Evolutionary conservation across 2,797 vertebrate species (phyloP).

Genomic region (Bradypodion pumilum): DNA sequence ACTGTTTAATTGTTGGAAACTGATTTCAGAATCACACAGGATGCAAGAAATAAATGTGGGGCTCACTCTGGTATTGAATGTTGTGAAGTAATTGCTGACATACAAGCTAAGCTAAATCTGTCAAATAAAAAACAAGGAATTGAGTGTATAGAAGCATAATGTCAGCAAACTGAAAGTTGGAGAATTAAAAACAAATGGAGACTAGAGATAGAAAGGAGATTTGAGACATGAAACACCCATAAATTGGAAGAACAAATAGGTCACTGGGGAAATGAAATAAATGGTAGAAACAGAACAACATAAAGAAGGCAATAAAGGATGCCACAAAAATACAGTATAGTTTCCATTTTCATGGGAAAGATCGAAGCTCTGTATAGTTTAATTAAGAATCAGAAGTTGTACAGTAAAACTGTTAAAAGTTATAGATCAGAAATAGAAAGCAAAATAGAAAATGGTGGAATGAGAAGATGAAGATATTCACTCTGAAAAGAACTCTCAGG

Average conservation of each 20-base stretch:
- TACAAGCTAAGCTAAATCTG: slow-evolving; percentile 29
- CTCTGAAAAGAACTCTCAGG: neutral
- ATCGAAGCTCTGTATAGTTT: slow-evolving; percentile 16
- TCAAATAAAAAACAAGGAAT: slow-evolving; percentile 29
- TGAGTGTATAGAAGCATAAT: slow-evolving; percentile 21
- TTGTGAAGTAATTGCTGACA: slow-evolving; percentile 24
- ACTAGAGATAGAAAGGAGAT: slow-evolving; percentile 16
- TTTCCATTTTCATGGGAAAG: slow-evolving; percentile 23
- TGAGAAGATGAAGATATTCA: neutral
- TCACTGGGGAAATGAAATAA: slow-evolving; percentile 29
- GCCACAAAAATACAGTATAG: slow-evolving; percentile 12
- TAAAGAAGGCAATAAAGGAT: slow-evolving; percentile 27
- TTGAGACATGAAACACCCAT: slow-evolving; percentile 18
- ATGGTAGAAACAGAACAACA: slow-evolving; percentile 9
- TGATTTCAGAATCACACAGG: slow-evolving; percentile 10
- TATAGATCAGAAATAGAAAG: slow-evolving; percentile 1
- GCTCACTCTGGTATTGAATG: neutral
- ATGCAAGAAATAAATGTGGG: slow-evolving; percentile 1
- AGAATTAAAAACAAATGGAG: slow-evolving; percentile 39
- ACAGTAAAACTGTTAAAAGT: slow-evolving; percentile 10
- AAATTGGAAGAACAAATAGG: slow-evolving; percentile 20
- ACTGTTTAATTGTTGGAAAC: slow-evolving; percentile 28
- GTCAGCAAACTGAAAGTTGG: slow-evolving; percentile 30
- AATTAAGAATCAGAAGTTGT: slow-evolving; percentile 28
- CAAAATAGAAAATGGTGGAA: neutral